A percentile compares a stretch with the other conserved stretches of the same genome.
Evolutionary conservation across 2,113 vertebrate genomes (phyloP).

Genomic region (Aegotheles bennettii): DNA sequence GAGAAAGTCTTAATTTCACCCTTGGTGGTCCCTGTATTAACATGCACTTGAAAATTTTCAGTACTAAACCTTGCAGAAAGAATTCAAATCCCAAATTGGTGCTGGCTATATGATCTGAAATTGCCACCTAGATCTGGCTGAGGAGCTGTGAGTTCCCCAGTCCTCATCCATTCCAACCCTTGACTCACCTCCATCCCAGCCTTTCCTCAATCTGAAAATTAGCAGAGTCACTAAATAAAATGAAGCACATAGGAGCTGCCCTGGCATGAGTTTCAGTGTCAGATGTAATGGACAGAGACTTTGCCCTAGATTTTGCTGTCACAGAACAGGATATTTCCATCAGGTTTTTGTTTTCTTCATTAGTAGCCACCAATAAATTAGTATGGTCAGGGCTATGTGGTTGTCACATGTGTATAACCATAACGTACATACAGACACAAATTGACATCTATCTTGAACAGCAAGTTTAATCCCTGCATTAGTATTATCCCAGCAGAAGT

Average conservation of each 20-base stretch:
- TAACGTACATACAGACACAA: neutral
- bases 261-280: accelerated
- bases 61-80: neutral
- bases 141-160: neutral
- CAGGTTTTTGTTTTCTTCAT: neutral
- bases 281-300: neutral
- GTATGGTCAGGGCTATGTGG: neutral
- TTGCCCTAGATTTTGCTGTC: neutral
- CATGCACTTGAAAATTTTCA: accelerated
- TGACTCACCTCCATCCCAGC: neutral
- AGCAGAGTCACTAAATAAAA: neutral
- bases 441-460: neutral
- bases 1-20: neutral
- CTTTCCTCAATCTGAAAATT: neutral
- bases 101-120: neutral
- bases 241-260: neutral
- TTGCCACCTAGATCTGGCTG: neutral
- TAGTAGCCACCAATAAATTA: neutral
- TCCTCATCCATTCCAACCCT: neutral
- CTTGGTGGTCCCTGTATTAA: neutral
- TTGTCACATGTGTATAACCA: neutral
- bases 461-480: neutral
- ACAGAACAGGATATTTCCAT: neutral
- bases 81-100: neutral
- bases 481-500: neutral